Evolutionary conservation across 2,888 invertebrate species (phyloP).

Genomic region (Platycheirus albimanus): DNA sequence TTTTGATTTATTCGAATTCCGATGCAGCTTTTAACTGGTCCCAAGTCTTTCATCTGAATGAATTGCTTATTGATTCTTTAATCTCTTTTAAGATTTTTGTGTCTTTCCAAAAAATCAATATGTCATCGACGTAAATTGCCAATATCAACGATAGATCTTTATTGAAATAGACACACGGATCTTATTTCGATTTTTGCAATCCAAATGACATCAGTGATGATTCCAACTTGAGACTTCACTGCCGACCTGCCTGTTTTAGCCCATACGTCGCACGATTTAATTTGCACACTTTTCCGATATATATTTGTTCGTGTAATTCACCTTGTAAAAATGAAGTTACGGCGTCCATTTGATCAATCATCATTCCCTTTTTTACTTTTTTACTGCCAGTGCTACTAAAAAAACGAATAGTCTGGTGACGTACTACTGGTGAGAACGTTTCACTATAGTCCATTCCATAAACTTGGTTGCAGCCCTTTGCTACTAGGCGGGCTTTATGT

Average conservation of each 20-base stretch:
- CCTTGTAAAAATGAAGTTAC: conserved; percentile 3
- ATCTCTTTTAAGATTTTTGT: neutral
- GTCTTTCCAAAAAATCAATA: conserved; percentile 5
- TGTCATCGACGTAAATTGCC: conserved; percentile 16
- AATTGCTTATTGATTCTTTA: neutral
- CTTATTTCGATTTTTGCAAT: conserved; percentile 1
- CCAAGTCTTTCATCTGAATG: conserved; percentile 10
- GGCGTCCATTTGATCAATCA: conserved; percentile 29
- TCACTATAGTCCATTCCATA: conserved; percentile 24
- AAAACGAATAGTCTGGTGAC: conserved; percentile 39
- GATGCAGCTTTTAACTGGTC: neutral
- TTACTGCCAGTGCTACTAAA: conserved; percentile 16
- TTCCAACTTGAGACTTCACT: conserved; percentile 42
- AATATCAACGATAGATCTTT: neutral
- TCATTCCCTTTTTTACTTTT: conserved; percentile 16
- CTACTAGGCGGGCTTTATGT: conserved; percentile 35
- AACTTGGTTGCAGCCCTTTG: conserved; percentile 36
- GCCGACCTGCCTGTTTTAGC: conserved; percentile 9
- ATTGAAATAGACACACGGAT: conserved; percentile 11
- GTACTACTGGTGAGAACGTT: conserved; percentile 31
- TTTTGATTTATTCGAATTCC: neutral
- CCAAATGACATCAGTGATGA: conserved; percentile 18
- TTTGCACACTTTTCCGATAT: conserved; percentile 1
- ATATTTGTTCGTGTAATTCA: conserved; percentile 27
- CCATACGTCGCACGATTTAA: conserved; percentile 4